A percentile compares a stretch with the other conserved stretches of the same genome.
phyloP scores from a whole-genome alignment of 2,797 vertebrate species.

The Bufotes viridis region DNA sequence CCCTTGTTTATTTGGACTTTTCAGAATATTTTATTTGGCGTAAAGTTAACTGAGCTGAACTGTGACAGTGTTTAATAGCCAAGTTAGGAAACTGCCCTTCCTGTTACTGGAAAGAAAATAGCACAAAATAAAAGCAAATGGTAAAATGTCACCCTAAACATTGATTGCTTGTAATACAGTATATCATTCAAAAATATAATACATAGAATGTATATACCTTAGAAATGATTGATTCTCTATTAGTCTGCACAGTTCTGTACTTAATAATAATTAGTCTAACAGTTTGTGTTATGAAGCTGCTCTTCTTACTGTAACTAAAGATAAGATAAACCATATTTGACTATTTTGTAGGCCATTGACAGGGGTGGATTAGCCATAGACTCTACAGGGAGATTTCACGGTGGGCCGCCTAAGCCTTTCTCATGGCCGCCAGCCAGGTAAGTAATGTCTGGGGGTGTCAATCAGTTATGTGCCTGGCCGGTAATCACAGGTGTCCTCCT shows the following conservation, averaged over 20 bases:
- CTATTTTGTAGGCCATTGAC: neutral
- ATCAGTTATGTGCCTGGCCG: no score
- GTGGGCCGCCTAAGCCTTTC: no score
- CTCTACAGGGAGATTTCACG: no score
- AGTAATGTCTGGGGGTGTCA: no score
- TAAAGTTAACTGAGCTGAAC: constrained; percentile 6
- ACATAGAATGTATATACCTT: neutral
- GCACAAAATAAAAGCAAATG: constrained; percentile 25
- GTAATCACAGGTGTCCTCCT: no score
- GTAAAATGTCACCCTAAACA: constrained; percentile 11
- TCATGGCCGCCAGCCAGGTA: no score
- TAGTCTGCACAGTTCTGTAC: neutral
- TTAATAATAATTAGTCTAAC: neutral
- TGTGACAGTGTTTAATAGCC: constrained; percentile 46
- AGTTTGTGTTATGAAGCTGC: neutral
- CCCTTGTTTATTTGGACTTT: constrained; percentile 19
- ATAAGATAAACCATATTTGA: neutral
- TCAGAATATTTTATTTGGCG: constrained; percentile 40
- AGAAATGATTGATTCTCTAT: neutral
- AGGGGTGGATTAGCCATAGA: no score
- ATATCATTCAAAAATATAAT: neutral
- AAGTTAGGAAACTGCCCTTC: constrained; percentile 50
- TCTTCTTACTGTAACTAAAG: neutral
- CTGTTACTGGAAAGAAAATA: constrained; percentile 18
- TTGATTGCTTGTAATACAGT: neutral